Evolutionary conservation across 2,113 vertebrate species (phyloP).

Genomic region (Myanophis thanlyinensis): DNA sequence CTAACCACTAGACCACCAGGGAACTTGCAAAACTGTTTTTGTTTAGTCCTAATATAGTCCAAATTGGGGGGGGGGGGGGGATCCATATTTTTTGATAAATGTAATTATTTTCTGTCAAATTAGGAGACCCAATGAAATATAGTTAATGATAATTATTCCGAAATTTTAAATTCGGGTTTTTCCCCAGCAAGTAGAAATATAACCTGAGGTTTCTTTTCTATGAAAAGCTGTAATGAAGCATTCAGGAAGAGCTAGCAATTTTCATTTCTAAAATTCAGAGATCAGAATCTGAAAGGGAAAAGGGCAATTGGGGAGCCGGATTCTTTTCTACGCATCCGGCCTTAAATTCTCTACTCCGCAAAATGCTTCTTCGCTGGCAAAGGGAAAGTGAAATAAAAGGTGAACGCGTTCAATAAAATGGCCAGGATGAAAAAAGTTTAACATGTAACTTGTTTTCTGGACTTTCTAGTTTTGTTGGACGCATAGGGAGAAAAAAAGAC

Average conservation of each 20-base stretch:
- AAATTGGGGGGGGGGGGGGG: no score
- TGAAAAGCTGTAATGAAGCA: not conserved
- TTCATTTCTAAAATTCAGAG: not conserved
- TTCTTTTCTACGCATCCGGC: not conserved
- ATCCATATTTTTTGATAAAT: not conserved
- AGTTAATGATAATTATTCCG: not conserved
- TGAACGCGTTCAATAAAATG: not conserved
- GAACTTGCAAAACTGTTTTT: not conserved
- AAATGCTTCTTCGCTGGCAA: not conserved
- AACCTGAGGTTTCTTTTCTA: not conserved
- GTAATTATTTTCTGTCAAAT: not conserved
- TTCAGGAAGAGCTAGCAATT: not conserved
- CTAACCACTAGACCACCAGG: constrained; percentile 84
- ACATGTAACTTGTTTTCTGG: not conserved
- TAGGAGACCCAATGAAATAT: not conserved
- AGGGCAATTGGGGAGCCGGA: not conserved
- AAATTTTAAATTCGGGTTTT: not conserved
- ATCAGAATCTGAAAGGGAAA: not conserved
- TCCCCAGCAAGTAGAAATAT: not conserved
- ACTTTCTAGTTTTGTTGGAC: not conserved
- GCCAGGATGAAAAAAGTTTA: not conserved
- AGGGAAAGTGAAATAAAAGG: not conserved
- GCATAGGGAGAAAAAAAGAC: not conserved
- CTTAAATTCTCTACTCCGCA: not conserved
- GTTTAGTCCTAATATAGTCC: not conserved